Conservation (phyloP, 2,797 vertebrate species). For the Labroides dimidiatus region DNA sequence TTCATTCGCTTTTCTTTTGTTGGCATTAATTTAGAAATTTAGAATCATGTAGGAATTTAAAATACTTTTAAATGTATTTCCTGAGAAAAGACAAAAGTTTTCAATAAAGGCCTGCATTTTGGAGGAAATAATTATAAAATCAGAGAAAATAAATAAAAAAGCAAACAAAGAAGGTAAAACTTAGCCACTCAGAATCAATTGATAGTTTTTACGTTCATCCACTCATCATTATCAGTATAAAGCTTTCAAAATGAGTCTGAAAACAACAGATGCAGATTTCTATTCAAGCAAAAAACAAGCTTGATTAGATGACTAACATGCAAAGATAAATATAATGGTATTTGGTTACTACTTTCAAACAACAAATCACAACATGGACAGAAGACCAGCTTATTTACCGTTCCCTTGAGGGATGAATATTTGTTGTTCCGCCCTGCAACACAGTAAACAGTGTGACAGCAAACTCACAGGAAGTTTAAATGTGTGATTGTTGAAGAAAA, state of each 20-base stretch:
- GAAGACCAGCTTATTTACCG: slow-evolving; percentile 46
- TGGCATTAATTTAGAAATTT: too few species aligned
- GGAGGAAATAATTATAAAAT: too few species aligned
- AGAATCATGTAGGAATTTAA: too few species aligned
- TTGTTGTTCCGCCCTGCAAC: slow-evolving; percentile 43
- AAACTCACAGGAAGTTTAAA: slow-evolving; percentile 1
- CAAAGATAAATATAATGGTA: slow-evolving; percentile 1
- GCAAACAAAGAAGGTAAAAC: neutral
- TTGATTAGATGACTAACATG: neutral
- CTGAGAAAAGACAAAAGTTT: too few species aligned
- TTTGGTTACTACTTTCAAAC: slow-evolving; percentile 30
- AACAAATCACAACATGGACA: slow-evolving; percentile 23
- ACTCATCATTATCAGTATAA: neutral
- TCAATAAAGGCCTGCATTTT: too few species aligned
- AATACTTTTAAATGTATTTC: too few species aligned
- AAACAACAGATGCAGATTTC: neutral
- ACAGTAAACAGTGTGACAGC: slow-evolving; percentile 24
- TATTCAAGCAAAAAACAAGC: neutral
- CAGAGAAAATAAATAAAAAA: neutral
- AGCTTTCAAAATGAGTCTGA: neutral
- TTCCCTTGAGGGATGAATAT: slow-evolving; percentile 56
- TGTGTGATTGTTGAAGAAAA: slow-evolving; percentile 14
- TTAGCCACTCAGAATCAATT: neutral
- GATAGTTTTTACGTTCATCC: neutral
- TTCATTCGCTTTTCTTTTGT: too few species aligned